These are phyloP conservation scores for Carterocephalus palaemon DNA, from an alignment of 2,888 invertebrate species.

Conservation along the genomic window DNA sequence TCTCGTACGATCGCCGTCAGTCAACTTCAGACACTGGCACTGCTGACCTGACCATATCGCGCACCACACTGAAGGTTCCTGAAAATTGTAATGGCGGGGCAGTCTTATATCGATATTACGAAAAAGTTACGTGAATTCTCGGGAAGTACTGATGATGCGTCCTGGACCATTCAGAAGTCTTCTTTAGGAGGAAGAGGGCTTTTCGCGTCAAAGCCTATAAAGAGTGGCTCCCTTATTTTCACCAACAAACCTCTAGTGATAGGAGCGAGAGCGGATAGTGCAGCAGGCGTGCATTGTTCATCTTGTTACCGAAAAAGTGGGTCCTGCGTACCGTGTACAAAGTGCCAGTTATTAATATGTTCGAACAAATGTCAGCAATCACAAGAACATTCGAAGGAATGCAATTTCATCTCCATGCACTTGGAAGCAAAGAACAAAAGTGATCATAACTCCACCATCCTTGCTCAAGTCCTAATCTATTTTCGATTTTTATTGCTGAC, in stretches of 20 bases:
- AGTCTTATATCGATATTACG: slow-evolving; percentile 3
- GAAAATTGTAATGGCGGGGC: slow-evolving; percentile 20
- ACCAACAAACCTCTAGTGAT: slow-evolving; percentile 82
- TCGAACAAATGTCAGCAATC: slow-evolving; percentile 77
- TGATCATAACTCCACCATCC: slow-evolving; percentile 34
- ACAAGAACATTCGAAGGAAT: slow-evolving; percentile 78
- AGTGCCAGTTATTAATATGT: slow-evolving; percentile 84
- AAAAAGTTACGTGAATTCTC: slow-evolving; percentile 22
- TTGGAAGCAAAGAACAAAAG: slow-evolving; percentile 58
- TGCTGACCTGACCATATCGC: slow-evolving; percentile 26
- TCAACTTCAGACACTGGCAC: slow-evolving; percentile 30
- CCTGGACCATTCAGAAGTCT: slow-evolving; percentile 81
- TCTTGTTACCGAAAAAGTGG: slow-evolving; percentile 77
- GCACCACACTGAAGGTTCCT: slow-evolving; percentile 18
- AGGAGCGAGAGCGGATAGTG: slow-evolving; percentile 80
- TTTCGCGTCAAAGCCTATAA: slow-evolving; percentile 81
- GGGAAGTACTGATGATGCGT: slow-evolving; percentile 34
- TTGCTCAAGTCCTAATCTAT: slow-evolving; percentile 49
- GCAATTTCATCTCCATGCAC: slow-evolving; percentile 76
- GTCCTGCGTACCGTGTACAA: slow-evolving; percentile 69
- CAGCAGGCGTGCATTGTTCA: slow-evolving; percentile 78
- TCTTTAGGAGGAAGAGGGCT: slow-evolving; percentile 83
- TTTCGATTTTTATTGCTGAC: slow-evolving; percentile 50
- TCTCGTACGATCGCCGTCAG: slow-evolving; percentile 43
- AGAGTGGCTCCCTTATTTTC: slow-evolving; percentile 82